phyloP scores from a whole-genome alignment of 1,140 invertebrate genomes.

The Atopsyche davidsoni region DNA sequence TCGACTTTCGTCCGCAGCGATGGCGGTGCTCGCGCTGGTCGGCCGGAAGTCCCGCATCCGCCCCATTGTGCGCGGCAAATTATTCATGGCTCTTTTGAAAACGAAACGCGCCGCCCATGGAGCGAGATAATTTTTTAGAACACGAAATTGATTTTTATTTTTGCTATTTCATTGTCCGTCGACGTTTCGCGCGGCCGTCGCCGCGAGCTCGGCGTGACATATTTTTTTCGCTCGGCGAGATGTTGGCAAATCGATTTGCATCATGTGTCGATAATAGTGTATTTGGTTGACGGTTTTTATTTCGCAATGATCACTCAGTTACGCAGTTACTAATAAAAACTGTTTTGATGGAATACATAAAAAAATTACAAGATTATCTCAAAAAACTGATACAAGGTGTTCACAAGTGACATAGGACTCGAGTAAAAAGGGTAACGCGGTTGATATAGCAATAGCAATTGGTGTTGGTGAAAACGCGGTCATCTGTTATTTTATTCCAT shows the following conservation, averaged over 20 bases:
- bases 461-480: too few species aligned
- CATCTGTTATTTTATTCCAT: too few species aligned
- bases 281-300: neutral
- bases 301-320: neutral
- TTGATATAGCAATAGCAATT: too few species aligned
- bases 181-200: neutral
- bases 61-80: constrained; percentile 25
- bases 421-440: too few species aligned
- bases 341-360: neutral
- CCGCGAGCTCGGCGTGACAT: too few species aligned
- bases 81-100: constrained; percentile 29
- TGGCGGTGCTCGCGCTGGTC: neutral
- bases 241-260: too few species aligned
- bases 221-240: too few species aligned
- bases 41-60: constrained; percentile 26
- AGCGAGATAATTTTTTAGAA: constrained; percentile 19
- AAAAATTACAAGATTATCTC: neutral
- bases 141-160: constrained; percentile 23
- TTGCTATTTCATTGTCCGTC: constrained; percentile 22
- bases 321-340: neutral
- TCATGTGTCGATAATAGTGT: neutral
- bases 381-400: neutral
- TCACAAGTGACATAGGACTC: too few species aligned
- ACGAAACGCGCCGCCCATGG: constrained; percentile 18
- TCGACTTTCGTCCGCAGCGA: too few species aligned